Base-by-base conservation (phyloP, 2,113 vertebrate genomes). In the Lophura nycthemera region DNA sequence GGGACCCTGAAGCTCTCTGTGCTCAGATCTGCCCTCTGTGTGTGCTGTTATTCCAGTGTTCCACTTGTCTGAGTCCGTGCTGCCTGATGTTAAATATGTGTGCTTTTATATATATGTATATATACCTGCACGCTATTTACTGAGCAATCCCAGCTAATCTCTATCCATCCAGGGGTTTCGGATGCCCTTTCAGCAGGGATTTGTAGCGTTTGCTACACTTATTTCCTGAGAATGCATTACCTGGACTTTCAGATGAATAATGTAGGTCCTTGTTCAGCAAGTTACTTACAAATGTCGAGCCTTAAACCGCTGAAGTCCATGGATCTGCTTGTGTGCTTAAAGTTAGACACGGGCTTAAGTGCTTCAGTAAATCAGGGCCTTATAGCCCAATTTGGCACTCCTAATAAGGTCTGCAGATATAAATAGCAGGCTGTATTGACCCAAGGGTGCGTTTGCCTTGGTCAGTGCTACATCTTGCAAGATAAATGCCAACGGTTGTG, bases 261-360 rank as follows among this genome's bases (percentile, higher is more conserved):
- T 95, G 93, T 71, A 86, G 89, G 91, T 88, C 89, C 94, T 91
- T 84, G 85, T 92, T 95, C 87, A 64, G 87, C 81, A 92, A 91
- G 64, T 92, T 88, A 83, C 67, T 96, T 90, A 95, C 22, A 76
- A 91, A 74, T 40, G 79, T 93, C 1, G 38, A 95, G 74, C 75
- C 79, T 96, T 92, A 89, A 93, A 83, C 87, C 8, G 3, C 91
- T 65, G 81, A 47, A 92, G 85, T 91, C 93, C 85, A 86, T 67
- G 84, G 91, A 92, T 74, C 89, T 88, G 2, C 50, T 83, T 25
- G 69, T 81, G 91, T 83, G 71, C 85, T 95, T 86, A 86, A 83
- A 95, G 82, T 86, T 89, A 88, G 91, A 75, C 82, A 81, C 34
- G 43, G 48, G 82, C 81, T 88, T 77, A 91, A 95, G 91, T 96